Base-by-base conservation (phyloP, 2,888 invertebrate genomes). In the Sepioteuthis lessoniana region DNA sequence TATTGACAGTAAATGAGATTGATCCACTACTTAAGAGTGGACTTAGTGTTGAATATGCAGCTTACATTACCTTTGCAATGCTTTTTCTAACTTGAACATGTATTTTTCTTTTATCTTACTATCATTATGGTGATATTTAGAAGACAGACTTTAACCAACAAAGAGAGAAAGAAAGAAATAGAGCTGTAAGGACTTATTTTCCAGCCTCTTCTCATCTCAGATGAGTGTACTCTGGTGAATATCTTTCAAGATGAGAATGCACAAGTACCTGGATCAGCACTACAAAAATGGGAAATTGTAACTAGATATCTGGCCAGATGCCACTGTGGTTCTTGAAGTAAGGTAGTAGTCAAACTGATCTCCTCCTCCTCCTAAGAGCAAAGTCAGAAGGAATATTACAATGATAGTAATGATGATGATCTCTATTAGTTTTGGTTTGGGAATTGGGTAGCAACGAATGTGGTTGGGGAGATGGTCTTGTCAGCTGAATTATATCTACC, bases 261-360 rank as follows among this genome's bases (percentile, higher is more conserved):
- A 76, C n/a, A 76, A 76, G 35, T 76, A 76, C 76, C n/a, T n/a
- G 76, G 76, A 76, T 76, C n/a, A 76, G n/a, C 76, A n/a, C 76
- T 76, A 76, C 76, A 76, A 76, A 76, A 76, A 76, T 76, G 76
- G 76, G 35, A 76, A 76, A 76, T 76, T n/a, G 76, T 76, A 76
- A 76, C 76, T 1, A 76, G 76, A 76, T 76, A 76, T 35, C 76
- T 76, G 76, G 76, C 76, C 76, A 76, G 76, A 13, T 76, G 76
- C 76, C 76, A 35, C 4, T 25, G 76, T 76, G 76, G 13, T 16
- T 35, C 16, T 31, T 35, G n/a, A n/a, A 76, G 76, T 35, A 76
- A 76, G 16, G 76, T n/a, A 76, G n/a, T 76, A 76, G 76, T 76
- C 76, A 76, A 76, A 76, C n/a, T 19, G 16, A 35, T 13, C n/a